phyloP scores from a whole-genome alignment of 2,888 invertebrate species.

The Drosophila parthenogenetica region DNA sequence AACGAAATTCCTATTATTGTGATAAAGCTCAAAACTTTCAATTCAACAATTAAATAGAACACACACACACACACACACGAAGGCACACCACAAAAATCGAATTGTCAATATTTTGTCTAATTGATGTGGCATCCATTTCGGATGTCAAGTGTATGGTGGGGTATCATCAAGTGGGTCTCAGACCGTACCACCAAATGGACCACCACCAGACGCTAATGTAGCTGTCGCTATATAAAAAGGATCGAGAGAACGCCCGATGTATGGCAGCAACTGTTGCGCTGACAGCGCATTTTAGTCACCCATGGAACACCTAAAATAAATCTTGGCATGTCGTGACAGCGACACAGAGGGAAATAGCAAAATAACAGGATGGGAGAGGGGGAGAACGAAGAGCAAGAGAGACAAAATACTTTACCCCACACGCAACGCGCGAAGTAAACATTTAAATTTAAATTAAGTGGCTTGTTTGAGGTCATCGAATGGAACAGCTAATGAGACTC shows the following conservation, averaged over 20 bases:
- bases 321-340: slow-evolving; percentile 69
- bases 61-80: slow-evolving; percentile 18
- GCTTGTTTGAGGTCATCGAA: slow-evolving; percentile 78
- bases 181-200: slow-evolving; percentile 40
- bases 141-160: slow-evolving; percentile 72
- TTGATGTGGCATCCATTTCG: slow-evolving; percentile 79
- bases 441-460: slow-evolving; percentile 82
- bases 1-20: slow-evolving; percentile 11
- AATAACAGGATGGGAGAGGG: not conserved
- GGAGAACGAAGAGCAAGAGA: slow-evolving; percentile 16
- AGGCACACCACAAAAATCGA: slow-evolving; percentile 52
- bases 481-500: slow-evolving; percentile 75
- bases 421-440: slow-evolving; percentile 79
- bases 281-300: slow-evolving; percentile 75
- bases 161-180: slow-evolving; percentile 51
- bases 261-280: slow-evolving; percentile 76
- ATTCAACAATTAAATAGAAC: slow-evolving; percentile 43
- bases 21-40: slow-evolving; percentile 13
- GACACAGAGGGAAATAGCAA: not conserved
- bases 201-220: slow-evolving; percentile 71
- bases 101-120: slow-evolving; percentile 77
- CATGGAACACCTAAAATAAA: slow-evolving; percentile 78
- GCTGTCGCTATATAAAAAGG: slow-evolving; percentile 46
- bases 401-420: slow-evolving; percentile 77
- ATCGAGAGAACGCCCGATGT: slow-evolving; percentile 48